Base-by-base conservation (phyloP, 92 coral and sea anemone species). In the Porites cylindrica region DNA sequence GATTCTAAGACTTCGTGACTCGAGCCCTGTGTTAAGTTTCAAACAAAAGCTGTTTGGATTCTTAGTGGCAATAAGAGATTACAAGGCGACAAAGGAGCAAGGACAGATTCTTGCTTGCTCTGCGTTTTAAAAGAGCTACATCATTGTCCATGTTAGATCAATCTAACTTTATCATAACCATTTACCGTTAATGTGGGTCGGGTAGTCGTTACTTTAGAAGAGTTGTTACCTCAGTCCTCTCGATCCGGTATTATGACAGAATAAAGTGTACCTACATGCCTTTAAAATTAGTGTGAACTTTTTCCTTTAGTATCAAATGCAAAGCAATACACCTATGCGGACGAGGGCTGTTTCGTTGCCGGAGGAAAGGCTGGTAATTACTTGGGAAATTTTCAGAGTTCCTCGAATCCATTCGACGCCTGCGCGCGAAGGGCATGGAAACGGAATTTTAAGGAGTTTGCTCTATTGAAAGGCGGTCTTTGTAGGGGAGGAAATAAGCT, bases 401-500 rank as follows among this genome's bases (percentile, higher is more conserved):
- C 72, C 43, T 6, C 1, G 47, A 26, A 64, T 7, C 11, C 24
- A 2, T 29, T 79, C 43, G 72, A 50, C 0, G 17, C 64, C n/a
- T 79, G 83, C 21, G 83, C 72, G 3, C 17, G 6, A 43, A 0
- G n/a, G 7, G 83, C 83, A 5, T 19, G 4, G 4, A 43, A 18
- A 19, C 71, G 11, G 16, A 72, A 54, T 47, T 79, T 79, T 54
- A 14, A 70, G n/a, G 83, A 79, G 72, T 79, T 79, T 20, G 53
- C 61, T 51, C 50, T 79, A 10, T 26, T 14, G 21, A 24, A 79
- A 2, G 83, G 83, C 32, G 83, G 83, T 13, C 43, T 26, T 12
- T 79, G 83, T 24, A 79, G 59, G 50, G 83, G 83, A 5, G 83
- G 83, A 10, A 8, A 63, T 19, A 38, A 79, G 19, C 72, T 79